Conservation (phyloP, 2,888 invertebrate genomes). For the Spatulosminthurus flaviceps region DNA sequence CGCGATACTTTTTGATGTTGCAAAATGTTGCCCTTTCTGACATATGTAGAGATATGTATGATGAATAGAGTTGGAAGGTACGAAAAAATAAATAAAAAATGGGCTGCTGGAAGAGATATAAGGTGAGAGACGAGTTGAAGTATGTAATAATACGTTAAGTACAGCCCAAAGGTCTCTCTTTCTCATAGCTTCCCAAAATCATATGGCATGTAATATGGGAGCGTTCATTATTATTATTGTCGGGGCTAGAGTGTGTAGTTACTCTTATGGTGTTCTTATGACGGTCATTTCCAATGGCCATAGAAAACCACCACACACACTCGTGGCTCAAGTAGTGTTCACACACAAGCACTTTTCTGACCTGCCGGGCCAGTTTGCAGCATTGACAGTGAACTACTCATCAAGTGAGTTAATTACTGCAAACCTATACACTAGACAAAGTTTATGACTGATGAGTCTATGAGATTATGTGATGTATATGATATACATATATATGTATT, state of each 20-base stretch:
- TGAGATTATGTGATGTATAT: slow-evolving; percentile 25
- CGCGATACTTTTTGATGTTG: too few species aligned
- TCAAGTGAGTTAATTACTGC: slow-evolving; percentile 37
- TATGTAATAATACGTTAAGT: background rate
- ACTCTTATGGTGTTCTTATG: slow-evolving; percentile 21
- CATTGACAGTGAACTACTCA: slow-evolving; percentile 23
- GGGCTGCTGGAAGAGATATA: slow-evolving; percentile 3
- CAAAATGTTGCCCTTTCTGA: too few species aligned
- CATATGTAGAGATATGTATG: background rate
- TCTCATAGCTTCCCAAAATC: background rate
- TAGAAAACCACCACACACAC: slow-evolving; percentile 2
- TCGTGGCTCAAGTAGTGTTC: background rate
- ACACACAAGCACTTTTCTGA: slow-evolving; percentile 24
- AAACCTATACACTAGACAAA: slow-evolving; percentile 31
- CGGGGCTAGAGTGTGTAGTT: background rate
- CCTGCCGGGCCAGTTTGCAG: slow-evolving; percentile 30
- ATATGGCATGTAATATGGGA: slow-evolving; percentile 25
- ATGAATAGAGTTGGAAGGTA: slow-evolving; percentile 15
- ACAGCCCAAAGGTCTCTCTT: slow-evolving; percentile 11
- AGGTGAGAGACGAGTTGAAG: slow-evolving; percentile 20
- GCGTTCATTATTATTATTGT: slow-evolving; percentile 33
- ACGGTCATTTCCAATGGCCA: background rate
- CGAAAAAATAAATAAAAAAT: too few species aligned
- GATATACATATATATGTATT: background rate
- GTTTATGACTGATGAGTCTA: slow-evolving; percentile 22